Percentiles rank a stretch among this genome's conserved stretches.
phyloP scores from a whole-genome alignment of 2,888 invertebrate species.

The Andrena dorsata region DNA sequence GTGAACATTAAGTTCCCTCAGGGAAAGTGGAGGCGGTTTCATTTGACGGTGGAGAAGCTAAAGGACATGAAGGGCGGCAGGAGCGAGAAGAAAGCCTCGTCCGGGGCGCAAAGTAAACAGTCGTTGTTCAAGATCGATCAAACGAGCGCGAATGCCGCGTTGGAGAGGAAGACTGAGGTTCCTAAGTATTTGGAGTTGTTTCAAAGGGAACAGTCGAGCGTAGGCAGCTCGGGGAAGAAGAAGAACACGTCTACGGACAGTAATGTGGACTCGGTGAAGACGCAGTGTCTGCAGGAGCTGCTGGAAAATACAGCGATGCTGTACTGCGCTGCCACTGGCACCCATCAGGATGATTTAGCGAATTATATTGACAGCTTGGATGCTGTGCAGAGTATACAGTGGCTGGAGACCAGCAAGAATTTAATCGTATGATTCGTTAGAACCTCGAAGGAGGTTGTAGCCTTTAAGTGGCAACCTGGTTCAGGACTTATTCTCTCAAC shows the following conservation, averaged over 20 bases:
- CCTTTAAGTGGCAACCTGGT: not conserved
- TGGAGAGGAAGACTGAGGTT: constrained; percentile 11
- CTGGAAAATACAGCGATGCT: constrained; percentile 80
- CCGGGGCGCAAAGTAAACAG: not conserved
- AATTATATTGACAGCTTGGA: constrained; percentile 79
- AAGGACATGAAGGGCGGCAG: constrained; percentile 34
- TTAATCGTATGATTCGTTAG: constrained; percentile 14
- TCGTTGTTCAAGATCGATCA: constrained; percentile 28
- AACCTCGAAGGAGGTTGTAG: not conserved
- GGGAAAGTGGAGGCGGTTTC: constrained; percentile 65
- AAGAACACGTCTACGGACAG: not conserved
- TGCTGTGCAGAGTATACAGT: constrained; percentile 75
- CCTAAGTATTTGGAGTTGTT: constrained; percentile 16
- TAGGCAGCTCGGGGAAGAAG: constrained; percentile 12
- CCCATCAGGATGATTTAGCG: constrained; percentile 78
- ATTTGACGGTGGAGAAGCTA: constrained; percentile 57
- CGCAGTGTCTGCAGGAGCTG: constrained; percentile 72
- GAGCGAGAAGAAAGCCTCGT: not conserved
- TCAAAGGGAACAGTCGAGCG: constrained; percentile 9
- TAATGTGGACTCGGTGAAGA: constrained; percentile 7
- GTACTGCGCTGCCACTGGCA: constrained; percentile 81
- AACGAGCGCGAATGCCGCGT: not conserved
- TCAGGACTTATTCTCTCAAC: not conserved
- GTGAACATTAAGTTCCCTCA: constrained; percentile 53
- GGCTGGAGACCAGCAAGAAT: constrained; percentile 73